A percentile compares a stretch with the other conserved stretches of the same genome.
Evolutionary conservation across 2,888 invertebrate genomes (phyloP).

Genomic region (Tinea semifulvella): DNA sequence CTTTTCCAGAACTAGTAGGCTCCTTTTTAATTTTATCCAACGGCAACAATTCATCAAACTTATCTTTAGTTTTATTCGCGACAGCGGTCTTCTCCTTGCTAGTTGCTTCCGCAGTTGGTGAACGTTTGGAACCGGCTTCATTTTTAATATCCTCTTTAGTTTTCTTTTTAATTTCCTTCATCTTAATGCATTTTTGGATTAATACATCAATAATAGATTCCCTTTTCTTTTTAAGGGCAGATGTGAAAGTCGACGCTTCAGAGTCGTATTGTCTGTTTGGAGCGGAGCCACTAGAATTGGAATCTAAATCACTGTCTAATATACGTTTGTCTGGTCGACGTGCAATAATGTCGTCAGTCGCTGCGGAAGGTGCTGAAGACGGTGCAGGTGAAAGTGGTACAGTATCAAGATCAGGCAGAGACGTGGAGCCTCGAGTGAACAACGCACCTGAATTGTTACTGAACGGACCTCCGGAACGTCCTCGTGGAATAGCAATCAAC

Average conservation of each 20-base stretch:
- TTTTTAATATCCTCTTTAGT: conserved; percentile 62
- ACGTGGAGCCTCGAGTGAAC: conserved; percentile 74
- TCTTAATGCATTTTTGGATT: conserved; percentile 71
- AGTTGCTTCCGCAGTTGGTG: not conserved
- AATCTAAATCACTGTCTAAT: conserved; percentile 73
- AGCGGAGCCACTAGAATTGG: conserved; percentile 71
- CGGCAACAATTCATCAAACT: conserved; percentile 27
- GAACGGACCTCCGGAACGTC: conserved; percentile 62
- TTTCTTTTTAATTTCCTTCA: conserved; percentile 63
- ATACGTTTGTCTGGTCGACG: conserved; percentile 54
- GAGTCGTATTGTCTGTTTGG: conserved; percentile 70
- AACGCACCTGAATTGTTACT: conserved; percentile 40
- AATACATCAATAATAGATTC: conserved; percentile 73
- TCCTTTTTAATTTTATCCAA: conserved; percentile 1
- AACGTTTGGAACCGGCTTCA: not conserved
- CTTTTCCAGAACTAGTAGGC: not conserved
- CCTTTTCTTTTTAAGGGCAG: conserved; percentile 42
- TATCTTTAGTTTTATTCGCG: conserved; percentile 31
- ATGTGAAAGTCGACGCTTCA: conserved; percentile 72
- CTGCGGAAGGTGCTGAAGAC: conserved; percentile 67
- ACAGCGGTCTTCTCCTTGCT: not conserved
- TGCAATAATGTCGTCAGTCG: conserved; percentile 64
- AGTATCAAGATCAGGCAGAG: conserved; percentile 80
- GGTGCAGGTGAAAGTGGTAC: conserved; percentile 76
- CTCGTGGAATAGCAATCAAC: conserved; percentile 81